These are phyloP conservation scores for Lampris megalopsis DNA, from an alignment of 2,113 vertebrate genomes.

Conservation along the genomic window DNA sequence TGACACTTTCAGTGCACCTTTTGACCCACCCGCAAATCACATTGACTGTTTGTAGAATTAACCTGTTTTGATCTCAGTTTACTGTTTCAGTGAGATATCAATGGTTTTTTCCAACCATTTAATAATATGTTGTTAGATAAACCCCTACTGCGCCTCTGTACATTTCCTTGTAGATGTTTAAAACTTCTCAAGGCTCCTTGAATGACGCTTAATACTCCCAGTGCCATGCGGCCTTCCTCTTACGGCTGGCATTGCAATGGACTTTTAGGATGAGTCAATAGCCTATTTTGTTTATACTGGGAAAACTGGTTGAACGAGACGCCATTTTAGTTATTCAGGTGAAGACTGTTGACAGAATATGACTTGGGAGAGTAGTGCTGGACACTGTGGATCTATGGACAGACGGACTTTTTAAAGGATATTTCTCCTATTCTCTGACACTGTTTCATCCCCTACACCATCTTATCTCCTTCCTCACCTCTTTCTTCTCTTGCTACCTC, in stretches of 20 bases:
- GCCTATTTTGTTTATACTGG: background rate
- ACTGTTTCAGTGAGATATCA: background rate
- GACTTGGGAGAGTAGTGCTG: no score
- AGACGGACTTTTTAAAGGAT: background rate
- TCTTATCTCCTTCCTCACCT: background rate
- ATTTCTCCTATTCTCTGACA: background rate
- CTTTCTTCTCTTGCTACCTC: conserved; percentile 21
- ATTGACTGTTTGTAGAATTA: background rate
- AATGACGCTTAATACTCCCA: background rate
- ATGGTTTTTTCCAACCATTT: background rate
- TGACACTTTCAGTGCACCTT: background rate
- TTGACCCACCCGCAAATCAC: conserved; percentile 24
- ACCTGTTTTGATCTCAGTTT: background rate
- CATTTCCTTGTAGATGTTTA: background rate
- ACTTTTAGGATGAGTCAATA: background rate
- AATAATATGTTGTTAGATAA: background rate
- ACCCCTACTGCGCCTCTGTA: background rate
- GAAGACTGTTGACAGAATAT: no score
- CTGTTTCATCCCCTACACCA: background rate
- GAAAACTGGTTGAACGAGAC: no score
- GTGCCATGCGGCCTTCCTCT: background rate
- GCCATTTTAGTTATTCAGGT: no score
- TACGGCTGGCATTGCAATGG: background rate
- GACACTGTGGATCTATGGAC: no score
- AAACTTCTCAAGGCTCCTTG: background rate